Percentiles rank a stretch among this genome's conserved stretches.
Evolutionary conservation across 2,888 invertebrate species (phyloP).

Genomic region (Cheilosia soror): DNA sequence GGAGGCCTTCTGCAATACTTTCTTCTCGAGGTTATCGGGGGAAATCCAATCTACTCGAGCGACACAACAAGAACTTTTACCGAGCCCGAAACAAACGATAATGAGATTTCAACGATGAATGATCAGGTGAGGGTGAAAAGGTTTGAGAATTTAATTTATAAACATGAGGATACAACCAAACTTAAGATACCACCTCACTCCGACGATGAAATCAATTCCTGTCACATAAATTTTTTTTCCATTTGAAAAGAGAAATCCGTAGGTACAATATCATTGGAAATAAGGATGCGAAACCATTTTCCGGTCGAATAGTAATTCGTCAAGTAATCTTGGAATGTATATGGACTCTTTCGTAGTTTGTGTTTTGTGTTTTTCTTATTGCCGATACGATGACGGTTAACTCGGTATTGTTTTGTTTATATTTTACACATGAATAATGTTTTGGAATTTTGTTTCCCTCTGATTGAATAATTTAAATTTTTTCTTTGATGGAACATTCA

Average conservation of each 20-base stretch:
- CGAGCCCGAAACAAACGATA: conserved; percentile 83
- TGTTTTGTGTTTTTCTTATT: conserved; percentile 5
- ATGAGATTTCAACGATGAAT: conserved; percentile 87
- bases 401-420: conserved; percentile 62
- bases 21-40: conserved; percentile 90
- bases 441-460: conserved; percentile 57
- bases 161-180: conserved; percentile 69
- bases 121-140: conserved; percentile 85
- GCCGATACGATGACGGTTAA: conserved; percentile 15
- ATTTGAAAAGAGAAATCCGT: conserved; percentile 74
- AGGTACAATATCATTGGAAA: conserved; percentile 71
- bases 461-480: conserved; percentile 67
- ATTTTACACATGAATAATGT: conserved; percentile 67
- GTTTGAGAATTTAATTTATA: conserved; percentile 74
- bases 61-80: conserved; percentile 83
- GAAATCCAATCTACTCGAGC: conserved; percentile 85
- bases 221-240: conserved; percentile 74
- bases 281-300: conserved; percentile 75
- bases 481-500: conserved; percentile 51
- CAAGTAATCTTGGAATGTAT: conserved; percentile 71
- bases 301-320: conserved; percentile 75
- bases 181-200: conserved; percentile 55
- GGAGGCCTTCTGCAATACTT: conserved; percentile 93
- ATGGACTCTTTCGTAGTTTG: conserved; percentile 48
- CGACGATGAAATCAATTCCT: conserved; percentile 67